Base-by-base conservation (phyloP, 2,797 vertebrate genomes). In the Scyliorhinus canicula region DNA sequence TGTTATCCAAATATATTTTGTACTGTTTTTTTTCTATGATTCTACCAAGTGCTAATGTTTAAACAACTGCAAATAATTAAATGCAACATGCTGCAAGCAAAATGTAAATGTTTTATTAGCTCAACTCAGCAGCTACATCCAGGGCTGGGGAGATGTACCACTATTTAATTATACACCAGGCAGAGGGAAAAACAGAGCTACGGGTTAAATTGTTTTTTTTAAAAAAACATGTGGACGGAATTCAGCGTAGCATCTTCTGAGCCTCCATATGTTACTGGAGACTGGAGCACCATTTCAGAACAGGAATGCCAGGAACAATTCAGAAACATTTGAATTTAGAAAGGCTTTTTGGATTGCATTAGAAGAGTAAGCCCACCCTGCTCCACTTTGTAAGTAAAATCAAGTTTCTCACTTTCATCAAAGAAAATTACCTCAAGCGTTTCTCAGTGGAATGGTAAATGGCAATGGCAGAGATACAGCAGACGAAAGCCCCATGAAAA, bases 101-200 rank as follows among this genome's bases (percentile, higher is more conserved):
- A 88, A 88, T 57, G 84, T 28, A 57, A 88, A 88, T 88, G n/a
- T 57, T n/a, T 88, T 55, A 88, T 31, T 88, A 28, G 85, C 52
- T n/a, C n/a, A 57, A 16, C 5, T 12, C 35, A 57, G 55, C 52
- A 88, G 85, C 28, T 57, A 55, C 35, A 1, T 57, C 31, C 84
- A 16, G 31, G 85, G 52, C 50, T n/a, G 11, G 31, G 84, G 14
- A 57, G 12, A 88, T 57, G 52, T n/a, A 57, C 52, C 85, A 57
- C 2, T 35, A 88, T 88, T 88, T 88, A 14, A 57, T 21, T 57
- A 88, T 57, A 19, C n/a, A 31, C 12, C 85, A 57, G 52, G 52
- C 28, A 35, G 52, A 85, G 50, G 31, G 12, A 86, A 57, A 57
- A 88, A n/a, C n/a, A 57, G 35, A 86, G 50, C 50, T 55, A 86